Evolutionary conservation across 2,113 vertebrate species (phyloP).

Genomic region (Martes martes): DNA sequence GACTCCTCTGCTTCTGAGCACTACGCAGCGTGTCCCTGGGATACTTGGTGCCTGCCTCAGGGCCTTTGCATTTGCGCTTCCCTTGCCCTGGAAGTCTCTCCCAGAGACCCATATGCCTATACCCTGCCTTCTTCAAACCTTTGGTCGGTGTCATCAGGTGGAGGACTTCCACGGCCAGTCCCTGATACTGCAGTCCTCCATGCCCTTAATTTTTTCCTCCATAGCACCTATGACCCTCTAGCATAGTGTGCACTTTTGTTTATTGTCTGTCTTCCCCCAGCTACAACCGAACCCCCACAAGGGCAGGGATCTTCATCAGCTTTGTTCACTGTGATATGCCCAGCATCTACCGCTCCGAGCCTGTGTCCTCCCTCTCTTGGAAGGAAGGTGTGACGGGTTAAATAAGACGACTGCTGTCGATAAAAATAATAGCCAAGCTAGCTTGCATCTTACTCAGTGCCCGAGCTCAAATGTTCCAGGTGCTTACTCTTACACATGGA

Average conservation of each 20-base stretch:
- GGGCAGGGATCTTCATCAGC: neutral
- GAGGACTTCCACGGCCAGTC: neutral
- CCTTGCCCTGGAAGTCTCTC: neutral
- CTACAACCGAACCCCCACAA: neutral
- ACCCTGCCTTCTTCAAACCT: neutral
- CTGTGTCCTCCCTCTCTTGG: neutral
- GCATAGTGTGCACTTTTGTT: neutral
- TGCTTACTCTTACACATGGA: neutral
- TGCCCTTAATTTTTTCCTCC: neutral
- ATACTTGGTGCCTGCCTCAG: neutral
- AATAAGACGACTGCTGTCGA: neutral
- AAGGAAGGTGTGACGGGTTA: neutral
- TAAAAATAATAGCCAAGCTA: neutral
- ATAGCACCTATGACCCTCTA: too few relatives aligned
- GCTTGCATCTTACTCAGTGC: neutral
- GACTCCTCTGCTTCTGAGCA: neutral
- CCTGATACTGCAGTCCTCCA: neutral
- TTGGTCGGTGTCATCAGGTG: neutral
- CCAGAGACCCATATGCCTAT: neutral
- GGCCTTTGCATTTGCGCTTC: neutral
- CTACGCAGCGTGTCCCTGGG: neutral
- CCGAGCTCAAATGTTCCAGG: neutral
- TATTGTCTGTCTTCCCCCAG: neutral
- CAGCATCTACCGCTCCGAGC: neutral
- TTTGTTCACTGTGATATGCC: neutral